A percentile compares a stretch with the other conserved stretches of the same genome.
Conservation (phyloP, 2,113 vertebrate species). For the Phalacrocorax carbo region DNA sequence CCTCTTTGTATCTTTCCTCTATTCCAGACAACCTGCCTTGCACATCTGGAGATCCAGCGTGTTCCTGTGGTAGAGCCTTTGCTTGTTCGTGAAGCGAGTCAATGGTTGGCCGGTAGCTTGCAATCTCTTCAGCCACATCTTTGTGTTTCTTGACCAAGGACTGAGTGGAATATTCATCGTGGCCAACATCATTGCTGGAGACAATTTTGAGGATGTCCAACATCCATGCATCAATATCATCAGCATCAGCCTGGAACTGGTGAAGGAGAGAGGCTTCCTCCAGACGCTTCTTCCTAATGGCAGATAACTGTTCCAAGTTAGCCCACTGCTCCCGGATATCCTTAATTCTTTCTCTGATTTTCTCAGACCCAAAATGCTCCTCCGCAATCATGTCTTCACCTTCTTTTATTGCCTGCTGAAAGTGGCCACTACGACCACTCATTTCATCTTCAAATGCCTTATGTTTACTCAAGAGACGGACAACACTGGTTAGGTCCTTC, state of each 20-base stretch:
- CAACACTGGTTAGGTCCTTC: constrained; percentile 89
- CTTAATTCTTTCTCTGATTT: constrained; percentile 85
- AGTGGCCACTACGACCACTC: constrained; percentile 86
- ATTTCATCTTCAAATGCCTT: constrained; percentile 93
- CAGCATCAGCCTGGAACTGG: constrained; percentile 92
- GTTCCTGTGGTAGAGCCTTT: constrained; percentile 75
- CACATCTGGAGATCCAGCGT: constrained; percentile 79
- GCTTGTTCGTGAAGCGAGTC: constrained; percentile 90
- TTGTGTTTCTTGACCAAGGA: constrained; percentile 95
- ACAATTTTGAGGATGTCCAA: constrained; percentile 92
- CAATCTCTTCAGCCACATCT: constrained; percentile 89
- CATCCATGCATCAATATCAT: constrained; percentile 91
- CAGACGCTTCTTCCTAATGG: constrained; percentile 81
- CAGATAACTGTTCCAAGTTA: constrained; percentile 87
- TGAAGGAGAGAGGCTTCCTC: constrained; percentile 88
- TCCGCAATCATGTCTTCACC: constrained; percentile 89
- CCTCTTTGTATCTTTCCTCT: constrained; percentile 94
- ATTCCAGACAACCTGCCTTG: constrained; percentile 85
- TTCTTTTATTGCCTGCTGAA: constrained; percentile 89
- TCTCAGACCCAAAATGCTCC: constrained; percentile 87
- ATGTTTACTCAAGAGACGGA: constrained; percentile 91
- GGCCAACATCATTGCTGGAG: constrained; percentile 91
- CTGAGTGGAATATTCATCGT: constrained; percentile 94
- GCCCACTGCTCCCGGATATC: constrained; percentile 92
- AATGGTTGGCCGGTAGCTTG: constrained; percentile 86